A percentile compares a stretch with the other conserved stretches of the same genome.
phyloP scores from a whole-genome alignment of 2,888 invertebrate genomes.

The Sinohyriopsis cumingii region DNA sequence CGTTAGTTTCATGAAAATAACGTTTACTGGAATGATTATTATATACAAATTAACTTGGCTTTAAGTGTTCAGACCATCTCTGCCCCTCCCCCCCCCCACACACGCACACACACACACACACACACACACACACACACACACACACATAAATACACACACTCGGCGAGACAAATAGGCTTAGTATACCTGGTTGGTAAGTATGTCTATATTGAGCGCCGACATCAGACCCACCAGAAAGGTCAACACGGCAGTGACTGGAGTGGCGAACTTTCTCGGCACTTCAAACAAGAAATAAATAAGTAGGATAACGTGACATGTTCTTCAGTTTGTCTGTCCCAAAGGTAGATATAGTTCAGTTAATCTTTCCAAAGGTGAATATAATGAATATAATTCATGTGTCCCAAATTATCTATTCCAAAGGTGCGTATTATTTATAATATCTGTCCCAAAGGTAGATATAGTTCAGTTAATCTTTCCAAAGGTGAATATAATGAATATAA shows the following conservation, averaged over 20 bases:
- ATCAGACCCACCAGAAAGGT: constrained; percentile 56
- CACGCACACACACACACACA: constrained; percentile 1
- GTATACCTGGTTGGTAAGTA: constrained; percentile 64
- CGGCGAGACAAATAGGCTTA: not conserved
- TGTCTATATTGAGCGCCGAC: constrained; percentile 57
- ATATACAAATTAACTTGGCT: too few species aligned
- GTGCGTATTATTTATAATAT: too few species aligned
- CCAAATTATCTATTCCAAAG: too few species aligned
- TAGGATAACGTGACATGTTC: too few species aligned
- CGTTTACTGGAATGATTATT: too few species aligned
- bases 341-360: not conserved
- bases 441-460: too few species aligned
- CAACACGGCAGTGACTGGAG: constrained; percentile 44
- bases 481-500: not conserved
- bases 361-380: not conserved
- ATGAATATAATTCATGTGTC: too few species aligned
- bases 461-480: not conserved
- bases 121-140: constrained; percentile 3
- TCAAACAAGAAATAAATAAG: constrained; percentile 14
- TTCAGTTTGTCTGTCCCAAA: not conserved
- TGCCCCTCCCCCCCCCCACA: not conserved
- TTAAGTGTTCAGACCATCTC: too few species aligned
- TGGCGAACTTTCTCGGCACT: constrained; percentile 54
- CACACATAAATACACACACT: not conserved
- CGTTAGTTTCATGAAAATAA: too few species aligned